Evolutionary conservation across 2,888 invertebrate species (phyloP), one percentile per base, ranked within the genome.

Genomic region (Ptycholaimellus sp.): DNA sequence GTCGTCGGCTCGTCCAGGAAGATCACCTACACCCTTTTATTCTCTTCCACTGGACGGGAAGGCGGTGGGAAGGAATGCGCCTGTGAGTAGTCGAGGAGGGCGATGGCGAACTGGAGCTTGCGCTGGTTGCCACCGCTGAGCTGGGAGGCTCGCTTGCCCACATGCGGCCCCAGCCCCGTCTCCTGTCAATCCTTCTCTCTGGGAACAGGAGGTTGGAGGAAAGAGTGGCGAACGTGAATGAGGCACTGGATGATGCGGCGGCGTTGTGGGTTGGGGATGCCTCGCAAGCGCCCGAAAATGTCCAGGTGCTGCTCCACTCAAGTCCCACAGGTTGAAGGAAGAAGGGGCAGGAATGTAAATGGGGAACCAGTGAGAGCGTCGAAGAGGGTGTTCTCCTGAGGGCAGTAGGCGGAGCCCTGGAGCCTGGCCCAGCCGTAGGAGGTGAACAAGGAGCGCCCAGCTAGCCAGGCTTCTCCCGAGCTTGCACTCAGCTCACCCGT

Each of bases 1-100:
- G 38, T 38, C 20, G 38, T 33, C 38, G 29, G 33, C 60, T 81
- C 81, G 57, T 81, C 80, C 38, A 23, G 25, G 13, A 23, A 23
- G 25, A 23, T 23, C 7, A 23, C 25, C 7, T 23, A n/a, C n/a
- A n/a, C n/a, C n/a, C n/a, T n/a, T n/a, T n/a, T n/a, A n/a, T n/a
- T n/a, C n/a, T n/a, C n/a, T n/a, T n/a, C n/a, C n/a, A n/a, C n/a
- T n/a, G n/a, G n/a, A n/a, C n/a, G n/a, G n/a, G n/a, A n/a, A n/a
- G n/a, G n/a, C n/a, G n/a, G n/a, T n/a, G n/a, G n/a, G n/a, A n/a
- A n/a, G n/a, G n/a, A n/a, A n/a, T n/a, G n/a, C n/a, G n/a, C n/a
- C n/a, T n/a, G n/a, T n/a, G 33, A n/a, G 18, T 17, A 33, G 13
- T n/a, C 33, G 7, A 33, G 21, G 7, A 33, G 16, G 19, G 18